These are phyloP conservation scores for Theocolax elegans DNA, from an alignment of 1,140 invertebrate genomes.

Conservation along the genomic window DNA sequence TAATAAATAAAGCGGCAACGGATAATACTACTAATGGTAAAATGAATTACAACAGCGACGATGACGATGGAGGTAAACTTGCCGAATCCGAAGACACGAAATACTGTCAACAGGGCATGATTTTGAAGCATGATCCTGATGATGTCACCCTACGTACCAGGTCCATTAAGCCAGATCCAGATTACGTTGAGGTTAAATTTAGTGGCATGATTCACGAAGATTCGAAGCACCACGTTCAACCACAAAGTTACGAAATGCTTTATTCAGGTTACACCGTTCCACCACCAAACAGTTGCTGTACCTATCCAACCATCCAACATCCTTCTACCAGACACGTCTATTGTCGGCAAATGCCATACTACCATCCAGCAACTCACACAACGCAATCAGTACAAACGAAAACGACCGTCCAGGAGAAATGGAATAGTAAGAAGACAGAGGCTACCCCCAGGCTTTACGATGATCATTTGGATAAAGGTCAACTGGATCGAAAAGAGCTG, in stretches of 20 bases:
- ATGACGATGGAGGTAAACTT: slow-evolving; percentile 39
- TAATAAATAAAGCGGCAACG: slow-evolving; percentile 64
- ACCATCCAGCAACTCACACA: slow-evolving; percentile 50
- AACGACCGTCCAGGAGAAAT: slow-evolving; percentile 52
- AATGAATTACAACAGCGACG: slow-evolving; percentile 48
- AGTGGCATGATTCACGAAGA: slow-evolving; percentile 7
- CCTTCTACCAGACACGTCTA: slow-evolving; percentile 52
- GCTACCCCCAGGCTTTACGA: slow-evolving; percentile 54
- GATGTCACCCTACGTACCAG: slow-evolving; percentile 8
- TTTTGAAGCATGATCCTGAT: slow-evolving; percentile 27
- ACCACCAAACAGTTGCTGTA: slow-evolving; percentile 10
- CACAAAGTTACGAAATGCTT: slow-evolving; percentile 17
- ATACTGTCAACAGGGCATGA: slow-evolving; percentile 14
- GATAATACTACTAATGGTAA: slow-evolving; percentile 44
- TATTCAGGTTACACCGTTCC: slow-evolving; percentile 7
- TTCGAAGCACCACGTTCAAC: slow-evolving; percentile 6
- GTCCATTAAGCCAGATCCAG: slow-evolving; percentile 23
- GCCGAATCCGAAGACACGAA: slow-evolving; percentile 24
- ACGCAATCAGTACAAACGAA: slow-evolving; percentile 51
- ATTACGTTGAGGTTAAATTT: slow-evolving; percentile 7
- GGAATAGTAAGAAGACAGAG: slow-evolving; percentile 42
- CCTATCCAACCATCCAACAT: slow-evolving; percentile 29
- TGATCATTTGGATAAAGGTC: slow-evolving; percentile 49
- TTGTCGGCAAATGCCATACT: slow-evolving; percentile 56
- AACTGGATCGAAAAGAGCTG: slow-evolving; percentile 42